Percentiles rank a stretch among this genome's conserved stretches.
phyloP scores from a whole-genome alignment of 2,888 invertebrate species.

The Isotomurus palustris region DNA sequence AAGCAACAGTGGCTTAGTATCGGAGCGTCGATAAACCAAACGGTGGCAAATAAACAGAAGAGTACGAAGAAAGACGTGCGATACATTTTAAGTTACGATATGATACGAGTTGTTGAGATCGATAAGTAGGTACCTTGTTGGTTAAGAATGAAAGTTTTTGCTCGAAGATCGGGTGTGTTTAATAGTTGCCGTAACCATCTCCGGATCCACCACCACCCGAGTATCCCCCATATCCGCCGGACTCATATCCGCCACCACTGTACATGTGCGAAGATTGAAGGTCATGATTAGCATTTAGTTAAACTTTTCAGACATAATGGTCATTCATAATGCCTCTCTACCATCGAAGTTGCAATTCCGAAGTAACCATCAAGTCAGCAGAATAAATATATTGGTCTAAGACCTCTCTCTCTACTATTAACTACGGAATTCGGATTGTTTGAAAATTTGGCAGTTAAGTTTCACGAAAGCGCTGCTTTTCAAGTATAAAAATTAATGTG shows the following conservation, averaged over 20 bases:
- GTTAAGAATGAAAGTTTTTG: conserved; percentile 14
- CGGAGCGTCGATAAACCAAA: conserved; percentile 38
- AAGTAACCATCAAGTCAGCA: no score
- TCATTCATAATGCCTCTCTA: no score
- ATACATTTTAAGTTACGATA: conserved; percentile 15
- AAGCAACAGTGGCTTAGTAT: conserved; percentile 37
- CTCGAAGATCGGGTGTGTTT: conserved; percentile 11
- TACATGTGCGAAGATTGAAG: conserved; percentile 34
- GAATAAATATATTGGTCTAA: no score
- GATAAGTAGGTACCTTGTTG: conserved; percentile 15
- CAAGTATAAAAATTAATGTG: no score
- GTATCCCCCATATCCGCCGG: conserved; percentile 38
- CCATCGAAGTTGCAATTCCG: no score
- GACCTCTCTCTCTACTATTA: no score
- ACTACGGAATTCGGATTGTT: no score
- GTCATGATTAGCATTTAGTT: no score
- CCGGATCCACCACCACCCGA: conserved; percentile 35
- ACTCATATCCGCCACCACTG: conserved; percentile 39
- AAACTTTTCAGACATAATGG: no score
- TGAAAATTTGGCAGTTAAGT: no score
- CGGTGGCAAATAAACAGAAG: conserved; percentile 15
- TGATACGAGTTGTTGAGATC: conserved; percentile 22
- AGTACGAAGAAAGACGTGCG: conserved; percentile 18
- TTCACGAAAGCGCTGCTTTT: no score
- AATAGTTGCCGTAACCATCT: conserved; percentile 43